Conservation (phyloP, 2,113 vertebrate species). For the Pyxicephalus adspersus region DNA sequence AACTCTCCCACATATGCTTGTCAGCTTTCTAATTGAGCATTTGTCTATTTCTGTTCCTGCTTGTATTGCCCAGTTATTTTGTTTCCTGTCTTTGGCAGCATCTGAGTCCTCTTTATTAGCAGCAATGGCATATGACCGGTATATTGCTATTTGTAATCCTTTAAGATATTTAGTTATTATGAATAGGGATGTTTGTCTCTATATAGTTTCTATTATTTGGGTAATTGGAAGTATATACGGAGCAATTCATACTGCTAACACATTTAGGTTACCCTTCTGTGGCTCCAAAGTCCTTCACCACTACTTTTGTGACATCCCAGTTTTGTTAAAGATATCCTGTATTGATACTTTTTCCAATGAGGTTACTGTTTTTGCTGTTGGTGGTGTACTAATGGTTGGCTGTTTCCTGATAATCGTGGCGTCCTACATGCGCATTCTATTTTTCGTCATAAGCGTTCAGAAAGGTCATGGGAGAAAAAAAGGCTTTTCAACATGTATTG, state of each 20-base stretch:
- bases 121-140: slow-evolving; percentile 58
- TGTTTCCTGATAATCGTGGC: slow-evolving; percentile 57
- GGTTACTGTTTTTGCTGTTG: slow-evolving; percentile 58
- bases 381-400: slow-evolving; percentile 56
- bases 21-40: slow-evolving; percentile 46
- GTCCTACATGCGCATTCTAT: slow-evolving; percentile 61
- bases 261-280: slow-evolving; percentile 59
- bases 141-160: slow-evolving; percentile 55
- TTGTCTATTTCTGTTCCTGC: slow-evolving; percentile 59
- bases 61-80: slow-evolving; percentile 61
- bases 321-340: slow-evolving; percentile 60
- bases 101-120: slow-evolving; percentile 62
- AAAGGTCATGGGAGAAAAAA: slow-evolving; percentile 59
- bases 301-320: slow-evolving; percentile 64
- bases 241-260: slow-evolving; percentile 27
- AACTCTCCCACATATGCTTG: slow-evolving; percentile 60
- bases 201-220: slow-evolving; percentile 12
- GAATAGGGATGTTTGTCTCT: slow-evolving; percentile 43
- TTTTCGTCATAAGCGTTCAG: slow-evolving; percentile 54
- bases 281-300: slow-evolving; percentile 61
- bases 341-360: slow-evolving; percentile 56
- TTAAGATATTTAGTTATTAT: slow-evolving; percentile 59
- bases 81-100: slow-evolving; percentile 61
- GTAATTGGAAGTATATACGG: slow-evolving; percentile 20
- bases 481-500: slow-evolving; percentile 62